Evolutionary conservation across 2,888 invertebrate genomes (phyloP).

Genomic region (Apodemia mormo): DNA sequence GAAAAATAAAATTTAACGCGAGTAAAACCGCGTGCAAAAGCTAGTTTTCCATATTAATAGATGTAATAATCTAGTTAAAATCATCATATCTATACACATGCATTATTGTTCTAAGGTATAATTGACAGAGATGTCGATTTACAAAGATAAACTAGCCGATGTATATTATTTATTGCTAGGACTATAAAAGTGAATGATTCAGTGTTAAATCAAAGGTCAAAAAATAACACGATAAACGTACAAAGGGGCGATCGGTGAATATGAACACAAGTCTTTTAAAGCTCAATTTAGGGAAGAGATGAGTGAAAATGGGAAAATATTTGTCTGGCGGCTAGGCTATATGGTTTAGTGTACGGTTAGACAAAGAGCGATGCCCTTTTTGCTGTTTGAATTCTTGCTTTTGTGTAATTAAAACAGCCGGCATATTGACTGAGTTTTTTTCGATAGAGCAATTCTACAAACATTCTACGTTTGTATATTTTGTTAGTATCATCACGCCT

Average conservation of each 20-base stretch:
- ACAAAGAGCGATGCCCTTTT: neutral
- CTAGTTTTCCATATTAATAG: no score
- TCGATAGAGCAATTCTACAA: neutral
- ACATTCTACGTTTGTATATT: neutral
- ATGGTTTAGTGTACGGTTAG: neutral
- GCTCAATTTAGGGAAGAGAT: slow-evolving; percentile 61
- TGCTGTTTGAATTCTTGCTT: neutral
- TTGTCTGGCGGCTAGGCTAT: slow-evolving; percentile 58
- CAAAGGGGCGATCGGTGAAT: neutral
- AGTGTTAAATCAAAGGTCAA: neutral
- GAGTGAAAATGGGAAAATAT: slow-evolving; percentile 77
- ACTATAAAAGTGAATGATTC: neutral
- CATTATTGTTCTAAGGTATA: no score
- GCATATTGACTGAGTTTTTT: neutral
- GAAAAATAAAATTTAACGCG: no score
- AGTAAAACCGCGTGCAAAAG: no score
- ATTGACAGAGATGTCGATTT: no score
- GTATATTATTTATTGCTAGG: neutral
- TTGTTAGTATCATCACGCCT: neutral
- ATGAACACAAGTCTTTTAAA: slow-evolving; percentile 54
- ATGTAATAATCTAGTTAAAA: no score
- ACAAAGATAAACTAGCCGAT: neutral
- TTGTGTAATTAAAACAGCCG: neutral
- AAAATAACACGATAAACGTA: neutral
- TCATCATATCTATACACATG: no score